phyloP scores from a whole-genome alignment of 2,113 vertebrate genomes.

The Daboia siamensis region DNA sequence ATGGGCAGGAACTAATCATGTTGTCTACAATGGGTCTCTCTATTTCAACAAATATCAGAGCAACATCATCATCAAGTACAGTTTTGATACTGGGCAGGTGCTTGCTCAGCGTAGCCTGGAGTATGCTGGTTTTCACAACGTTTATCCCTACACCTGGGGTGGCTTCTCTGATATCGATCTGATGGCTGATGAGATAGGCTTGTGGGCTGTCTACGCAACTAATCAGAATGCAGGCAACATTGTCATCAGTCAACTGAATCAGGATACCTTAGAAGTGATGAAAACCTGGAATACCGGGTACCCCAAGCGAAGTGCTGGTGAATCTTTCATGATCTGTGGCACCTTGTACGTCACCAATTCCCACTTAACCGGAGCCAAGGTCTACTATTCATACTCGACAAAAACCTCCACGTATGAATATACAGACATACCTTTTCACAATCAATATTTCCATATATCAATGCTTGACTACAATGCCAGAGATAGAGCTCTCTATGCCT shows the following conservation, averaged over 20 bases:
- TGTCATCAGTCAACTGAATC: constrained; percentile 91
- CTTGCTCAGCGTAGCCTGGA: constrained; percentile 90
- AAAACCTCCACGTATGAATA: constrained; percentile 96
- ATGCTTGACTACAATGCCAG: constrained; percentile 98
- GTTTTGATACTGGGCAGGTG: constrained; percentile 87
- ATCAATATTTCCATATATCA: constrained; percentile 98
- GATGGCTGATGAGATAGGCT: constrained; percentile 95
- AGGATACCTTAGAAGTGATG: constrained; percentile 87
- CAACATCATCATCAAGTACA: constrained; percentile 98
- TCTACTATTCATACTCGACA: constrained; percentile 96
- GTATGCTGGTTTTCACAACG: constrained; percentile 95
- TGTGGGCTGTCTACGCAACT: constrained; percentile 96
- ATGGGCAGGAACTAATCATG: constrained; percentile 97
- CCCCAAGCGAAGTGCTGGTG: constrained; percentile 94
- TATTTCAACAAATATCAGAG: constrained; percentile 99
- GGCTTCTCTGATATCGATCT: constrained; percentile 96
- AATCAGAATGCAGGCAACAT: constrained; percentile 98
- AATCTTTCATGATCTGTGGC: constrained; percentile 98
- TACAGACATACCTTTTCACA: constrained; percentile 97
- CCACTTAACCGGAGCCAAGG: constrained; percentile 95
- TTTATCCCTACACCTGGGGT: constrained; percentile 97
- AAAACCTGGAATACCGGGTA: constrained; percentile 96
- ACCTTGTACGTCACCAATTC: constrained; percentile 97
- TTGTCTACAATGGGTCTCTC: constrained; percentile 95
- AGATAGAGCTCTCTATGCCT: constrained; percentile 94